A percentile compares a stretch with the other conserved stretches of the same genome.
Evolutionary conservation across 2,888 invertebrate species (phyloP).

Genomic region (Strigamia crassipes): DNA sequence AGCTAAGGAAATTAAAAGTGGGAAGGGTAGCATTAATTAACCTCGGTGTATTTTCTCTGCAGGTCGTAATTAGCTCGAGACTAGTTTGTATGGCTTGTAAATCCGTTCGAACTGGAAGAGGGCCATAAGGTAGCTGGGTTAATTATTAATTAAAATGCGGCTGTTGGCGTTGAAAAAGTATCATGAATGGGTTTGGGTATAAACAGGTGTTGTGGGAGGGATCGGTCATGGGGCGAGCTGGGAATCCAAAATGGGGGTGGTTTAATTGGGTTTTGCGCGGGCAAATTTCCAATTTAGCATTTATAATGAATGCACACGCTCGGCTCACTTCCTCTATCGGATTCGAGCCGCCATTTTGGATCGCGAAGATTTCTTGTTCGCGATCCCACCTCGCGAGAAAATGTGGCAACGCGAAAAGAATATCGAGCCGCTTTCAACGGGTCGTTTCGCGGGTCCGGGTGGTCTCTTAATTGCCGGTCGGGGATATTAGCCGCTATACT

Average conservation of each 20-base stretch:
- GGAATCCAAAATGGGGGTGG: neutral
- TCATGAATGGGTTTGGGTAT: neutral
- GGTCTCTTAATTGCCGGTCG: too few species aligned
- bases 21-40: constrained; percentile 30
- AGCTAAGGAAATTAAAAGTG: constrained; percentile 30
- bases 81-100: constrained; percentile 4
- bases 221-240: neutral
- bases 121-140: neutral
- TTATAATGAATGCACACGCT: too few species aligned
- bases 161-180: neutral
- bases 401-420: too few species aligned
- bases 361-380: too few species aligned
- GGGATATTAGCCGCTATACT: too few species aligned
- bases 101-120: neutral
- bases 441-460: too few species aligned
- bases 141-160: constrained; percentile 20
- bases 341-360: too few species aligned
- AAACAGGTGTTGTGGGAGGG: neutral
- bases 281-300: neutral
- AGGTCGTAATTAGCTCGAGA: constrained; percentile 13
- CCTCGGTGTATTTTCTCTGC: neutral
- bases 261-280: neutral
- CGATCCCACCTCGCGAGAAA: too few species aligned
- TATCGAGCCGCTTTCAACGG: too few species aligned
- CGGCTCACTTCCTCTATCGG: too few species aligned